Percentiles rank a stretch among this genome's conserved stretches.
Conservation (phyloP, 2,113 vertebrate species). For the Channa maculata region DNA sequence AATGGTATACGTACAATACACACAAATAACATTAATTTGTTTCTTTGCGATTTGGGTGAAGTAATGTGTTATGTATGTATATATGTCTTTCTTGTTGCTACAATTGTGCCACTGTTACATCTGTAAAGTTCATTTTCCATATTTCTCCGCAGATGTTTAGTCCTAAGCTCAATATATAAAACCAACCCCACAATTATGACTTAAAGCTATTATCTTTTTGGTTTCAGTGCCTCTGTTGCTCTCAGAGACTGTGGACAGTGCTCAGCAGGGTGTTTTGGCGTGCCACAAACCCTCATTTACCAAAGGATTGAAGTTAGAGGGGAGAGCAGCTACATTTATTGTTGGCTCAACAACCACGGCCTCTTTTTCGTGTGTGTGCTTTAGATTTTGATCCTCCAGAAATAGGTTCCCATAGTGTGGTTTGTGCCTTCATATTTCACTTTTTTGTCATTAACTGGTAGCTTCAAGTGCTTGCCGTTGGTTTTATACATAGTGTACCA, state of each 20-base stretch:
- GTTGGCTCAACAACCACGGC: slow-evolving; percentile 14
- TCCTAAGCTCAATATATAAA: slow-evolving; percentile 4
- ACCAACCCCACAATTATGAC: slow-evolving; percentile 37
- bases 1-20: too few species aligned
- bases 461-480: background rate
- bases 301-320: slow-evolving; percentile 53
- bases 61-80: background rate
- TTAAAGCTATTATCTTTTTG: slow-evolving; percentile 58
- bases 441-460: background rate
- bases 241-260: slow-evolving; percentile 58
- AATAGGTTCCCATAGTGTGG: slow-evolving; percentile 29
- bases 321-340: slow-evolving; percentile 47
- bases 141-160: slow-evolving; percentile 14
- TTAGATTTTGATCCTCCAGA: slow-evolving; percentile 45
- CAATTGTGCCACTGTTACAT: background rate
- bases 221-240: slow-evolving; percentile 58
- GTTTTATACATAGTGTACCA: background rate
- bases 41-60: background rate
- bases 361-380: slow-evolving; percentile 19
- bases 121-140: slow-evolving; percentile 11
- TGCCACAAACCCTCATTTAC: slow-evolving; percentile 62
- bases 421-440: slow-evolving; percentile 15
- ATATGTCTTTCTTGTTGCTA: background rate
- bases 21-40: too few species aligned
- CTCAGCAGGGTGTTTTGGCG: slow-evolving; percentile 51